These are phyloP conservation scores for Phrynocephalus vlangalii DNA, from an alignment of 2,797 vertebrate species.

Conservation along the genomic window DNA sequence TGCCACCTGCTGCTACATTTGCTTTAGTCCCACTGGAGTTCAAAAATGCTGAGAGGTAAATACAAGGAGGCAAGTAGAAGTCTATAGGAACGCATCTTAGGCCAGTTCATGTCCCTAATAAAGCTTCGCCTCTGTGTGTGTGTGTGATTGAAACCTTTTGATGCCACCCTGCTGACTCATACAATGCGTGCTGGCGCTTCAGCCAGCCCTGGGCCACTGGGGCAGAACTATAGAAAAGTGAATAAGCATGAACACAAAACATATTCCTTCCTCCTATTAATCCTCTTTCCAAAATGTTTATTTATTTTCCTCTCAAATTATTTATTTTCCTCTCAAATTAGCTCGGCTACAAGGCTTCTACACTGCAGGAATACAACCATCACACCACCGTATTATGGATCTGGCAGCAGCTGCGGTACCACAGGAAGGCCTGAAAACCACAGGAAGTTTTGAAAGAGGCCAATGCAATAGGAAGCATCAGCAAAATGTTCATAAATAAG, in stretches of 20 bases:
- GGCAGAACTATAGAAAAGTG: conserved; percentile 15
- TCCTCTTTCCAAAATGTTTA: background rate
- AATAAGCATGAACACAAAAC: background rate
- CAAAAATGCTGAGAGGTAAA: background rate
- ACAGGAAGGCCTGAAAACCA: background rate
- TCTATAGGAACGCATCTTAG: background rate
- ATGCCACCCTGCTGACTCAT: conserved; percentile 6
- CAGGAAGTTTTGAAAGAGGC: conserved; percentile 17
- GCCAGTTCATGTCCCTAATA: background rate
- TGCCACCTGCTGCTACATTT: background rate
- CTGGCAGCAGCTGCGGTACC: background rate
- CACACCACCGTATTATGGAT: background rate
- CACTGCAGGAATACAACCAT: background rate
- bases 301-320: background rate
- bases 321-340: background rate
- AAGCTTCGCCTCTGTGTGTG: background rate
- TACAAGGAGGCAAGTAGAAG: background rate
- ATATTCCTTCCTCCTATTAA: background rate
- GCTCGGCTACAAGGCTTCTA: background rate
- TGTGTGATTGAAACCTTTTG: background rate
- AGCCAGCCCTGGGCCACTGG: background rate
- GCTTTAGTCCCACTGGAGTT: background rate
- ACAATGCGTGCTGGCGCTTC: background rate
- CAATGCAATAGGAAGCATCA: background rate
- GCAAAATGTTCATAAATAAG: background rate